These are phyloP conservation scores for Actinemys pallida DNA, from an alignment of 2,113 vertebrate species.

Conservation along the genomic window DNA sequence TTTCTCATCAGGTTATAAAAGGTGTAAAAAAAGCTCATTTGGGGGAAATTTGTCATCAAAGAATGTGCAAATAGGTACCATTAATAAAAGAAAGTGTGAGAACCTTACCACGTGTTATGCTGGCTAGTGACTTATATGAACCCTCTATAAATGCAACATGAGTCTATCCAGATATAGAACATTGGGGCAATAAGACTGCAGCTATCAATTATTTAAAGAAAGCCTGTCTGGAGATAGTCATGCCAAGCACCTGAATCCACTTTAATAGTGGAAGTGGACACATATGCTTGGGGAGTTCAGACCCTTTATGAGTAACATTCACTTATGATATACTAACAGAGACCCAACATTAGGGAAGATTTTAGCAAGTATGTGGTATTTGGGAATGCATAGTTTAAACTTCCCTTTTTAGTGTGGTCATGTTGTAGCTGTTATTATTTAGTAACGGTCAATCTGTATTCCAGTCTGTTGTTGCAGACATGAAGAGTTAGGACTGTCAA, in stretches of 20 bases:
- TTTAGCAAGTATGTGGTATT: not conserved
- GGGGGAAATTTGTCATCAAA: constrained; percentile 67
- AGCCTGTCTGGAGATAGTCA: constrained; percentile 58
- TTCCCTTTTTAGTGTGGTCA: not conserved
- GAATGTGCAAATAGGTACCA: constrained; percentile 69
- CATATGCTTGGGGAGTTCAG: constrained; percentile 63
- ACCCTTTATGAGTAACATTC: constrained; percentile 72
- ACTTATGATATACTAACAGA: constrained; percentile 60
- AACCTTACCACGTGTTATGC: not conserved
- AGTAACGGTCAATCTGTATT: not conserved
- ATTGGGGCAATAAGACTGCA: constrained; percentile 20
- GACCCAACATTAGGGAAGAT: not conserved
- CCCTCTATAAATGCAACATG: constrained; percentile 7
- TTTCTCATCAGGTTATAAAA: constrained; percentile 57
- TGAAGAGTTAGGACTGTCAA: not conserved
- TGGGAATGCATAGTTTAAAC: not conserved
- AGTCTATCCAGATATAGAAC: constrained; percentile 61
- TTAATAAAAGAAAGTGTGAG: constrained; percentile 59
- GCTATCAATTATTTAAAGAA: constrained; percentile 65
- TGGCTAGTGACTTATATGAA: constrained; percentile 15
- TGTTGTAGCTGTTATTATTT: not conserved
- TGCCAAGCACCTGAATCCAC: constrained; percentile 77
- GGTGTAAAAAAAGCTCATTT: constrained; percentile 69
- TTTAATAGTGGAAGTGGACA: constrained; percentile 68
- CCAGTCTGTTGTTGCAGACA: not conserved